A percentile compares a stretch with the other conserved stretches of the same genome.
phyloP scores from a whole-genome alignment of 2,888 invertebrate species.

The Opisthograptis luteolata region DNA sequence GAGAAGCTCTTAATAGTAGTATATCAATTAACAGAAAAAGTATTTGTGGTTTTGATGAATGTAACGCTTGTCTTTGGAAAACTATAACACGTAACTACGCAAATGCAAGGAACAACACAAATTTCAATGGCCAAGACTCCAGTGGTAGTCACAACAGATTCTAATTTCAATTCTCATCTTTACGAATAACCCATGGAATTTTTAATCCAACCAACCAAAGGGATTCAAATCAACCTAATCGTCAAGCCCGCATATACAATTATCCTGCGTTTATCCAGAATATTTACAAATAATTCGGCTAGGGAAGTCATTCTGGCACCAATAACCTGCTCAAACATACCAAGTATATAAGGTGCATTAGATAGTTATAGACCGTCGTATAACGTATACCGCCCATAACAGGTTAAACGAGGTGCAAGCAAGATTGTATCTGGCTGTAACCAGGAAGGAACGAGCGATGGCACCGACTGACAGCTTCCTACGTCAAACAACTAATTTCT shows the following conservation, averaged over 20 bases:
- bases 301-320: too few species aligned
- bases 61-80: too few species aligned
- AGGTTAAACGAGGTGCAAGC: constrained; percentile 19
- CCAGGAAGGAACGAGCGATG: constrained; percentile 30
- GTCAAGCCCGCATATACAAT: too few species aligned
- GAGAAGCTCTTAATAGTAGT: constrained; percentile 9
- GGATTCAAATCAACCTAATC: too few species aligned
- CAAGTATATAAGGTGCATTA: background rate
- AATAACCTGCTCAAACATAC: background rate
- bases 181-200: too few species aligned
- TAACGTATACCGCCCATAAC: constrained; percentile 8
- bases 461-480: constrained; percentile 29
- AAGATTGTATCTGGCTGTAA: constrained; percentile 18
- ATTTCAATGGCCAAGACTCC: too few species aligned
- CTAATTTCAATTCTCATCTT: too few species aligned
- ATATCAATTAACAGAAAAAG: background rate
- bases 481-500: constrained; percentile 31
- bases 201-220: too few species aligned
- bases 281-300: too few species aligned
- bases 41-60: background rate
- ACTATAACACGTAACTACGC: background rate
- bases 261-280: too few species aligned
- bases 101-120: background rate
- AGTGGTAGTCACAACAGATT: too few species aligned
- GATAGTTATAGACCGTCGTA: background rate